Base-by-base conservation (phyloP, 2,113 vertebrate species). In the Clarias batrachus region DNA sequence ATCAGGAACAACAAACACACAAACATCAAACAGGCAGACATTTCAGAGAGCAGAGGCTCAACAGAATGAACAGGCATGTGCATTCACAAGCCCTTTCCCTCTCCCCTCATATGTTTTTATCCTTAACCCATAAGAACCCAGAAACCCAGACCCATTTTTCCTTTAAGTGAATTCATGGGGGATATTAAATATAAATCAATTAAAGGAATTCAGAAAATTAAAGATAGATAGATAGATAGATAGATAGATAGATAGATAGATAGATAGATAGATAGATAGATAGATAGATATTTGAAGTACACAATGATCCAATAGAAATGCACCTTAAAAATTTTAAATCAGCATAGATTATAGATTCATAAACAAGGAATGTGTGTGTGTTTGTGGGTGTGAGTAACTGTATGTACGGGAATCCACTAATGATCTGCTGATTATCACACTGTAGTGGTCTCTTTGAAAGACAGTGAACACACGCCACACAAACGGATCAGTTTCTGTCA, bases 401-500 rank as follows among this genome's bases (percentile, higher is more conserved):
- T 86, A 27, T 79, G 68, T 85, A 71, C 25, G 78, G 78, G 68
- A 84, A 90, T 90, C 83, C 59, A 87, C 21, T 78, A 68, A 81
- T 86, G 85, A 60, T 86, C 87, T 87, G 81, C 68, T 81, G 48
- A 87, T 90, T 84, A 84, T 87, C 59, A 87, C 89, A 90, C 78
- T 57, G 19, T 68, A 85, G 37, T 89, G 89, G 81, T 62, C 78
- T 77, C 41, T 25, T 60, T 89, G 85, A 90, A 89, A 86, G 86
- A 52, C 82, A 81, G 85, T 87, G 48, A 87, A 81, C 30, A 89
- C 66, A 59, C 60, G 66, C n/a, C 33, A 70, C 59, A 82, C 68
- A 84, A 84, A 83, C 17, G 19, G 85, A 80, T 90, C 83, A 81
- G 11, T 12, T 48, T 85, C 83, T 89, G 89, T 86, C 89, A 87